Evolutionary conservation across 2,113 vertebrate species (phyloP), one percentile per base, ranked within the genome.

Genomic region (Pogonocichla stellata): DNA sequence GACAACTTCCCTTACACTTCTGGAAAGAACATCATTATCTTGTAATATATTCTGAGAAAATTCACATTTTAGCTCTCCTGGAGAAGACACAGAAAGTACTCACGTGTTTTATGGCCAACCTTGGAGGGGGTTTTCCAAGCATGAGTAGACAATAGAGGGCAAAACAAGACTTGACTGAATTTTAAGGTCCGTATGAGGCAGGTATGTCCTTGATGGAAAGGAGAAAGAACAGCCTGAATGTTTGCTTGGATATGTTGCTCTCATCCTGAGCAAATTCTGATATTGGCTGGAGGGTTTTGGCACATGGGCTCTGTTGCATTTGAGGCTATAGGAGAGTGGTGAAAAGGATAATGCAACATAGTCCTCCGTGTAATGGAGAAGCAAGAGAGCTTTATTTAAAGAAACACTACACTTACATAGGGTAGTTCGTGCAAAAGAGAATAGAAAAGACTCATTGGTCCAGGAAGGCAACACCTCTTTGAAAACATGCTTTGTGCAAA

Each of bases 51-150:
- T 79, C 70, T 87, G 61, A 64, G 58, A 74, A 81, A 85, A 15
- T 3, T 66, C 34, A 9, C 12, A 2, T 75, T 92, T 84, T 14
- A 50, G 9, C 25, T 64, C 15, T 94, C n/a, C 31, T 38, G 70
- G n/a, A 81, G 45, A 89, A 87, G 74, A n/a, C 19, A 0, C 1
- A 22, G 80, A 18, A 91, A 82, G 53, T 8, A 69, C 74, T 48
- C 0, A 0, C 1, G 4, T 50, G 34, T 65, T 71, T 81, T 20
- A 43, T 28, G 36, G 34, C n/a, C 48, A 88, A 15, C 1, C 18
- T 58, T 51, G 84, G 56, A 2, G 65, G 91, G 87, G 87, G 54
- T 75, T 95, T 93, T 82, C 80, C 70, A 51, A 58, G 10, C 8
- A 5, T 19, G 17, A 57, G 6, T 8, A 38, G 61, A 47, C 40